phyloP scores from a whole-genome alignment of 2,888 invertebrate genomes.

The Eudasyphora cyanicolor region DNA sequence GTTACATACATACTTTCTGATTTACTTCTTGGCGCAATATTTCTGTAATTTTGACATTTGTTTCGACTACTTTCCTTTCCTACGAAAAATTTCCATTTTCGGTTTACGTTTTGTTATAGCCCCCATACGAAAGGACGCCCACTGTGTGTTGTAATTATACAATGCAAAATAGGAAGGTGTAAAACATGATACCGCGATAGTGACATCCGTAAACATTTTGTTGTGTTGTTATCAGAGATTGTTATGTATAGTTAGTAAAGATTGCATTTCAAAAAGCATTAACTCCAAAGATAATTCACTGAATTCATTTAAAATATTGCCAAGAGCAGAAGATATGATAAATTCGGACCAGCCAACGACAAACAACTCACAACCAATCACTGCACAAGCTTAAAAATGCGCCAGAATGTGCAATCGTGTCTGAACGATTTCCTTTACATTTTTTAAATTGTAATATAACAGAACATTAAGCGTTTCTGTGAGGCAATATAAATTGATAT shows the following conservation, averaged over 20 bases:
- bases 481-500: too few relatives aligned
- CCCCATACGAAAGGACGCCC: not conserved
- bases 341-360: not conserved
- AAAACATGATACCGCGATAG: constrained; percentile 22
- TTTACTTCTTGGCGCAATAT: too few relatives aligned
- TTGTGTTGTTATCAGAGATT: constrained; percentile 36
- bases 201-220: constrained; percentile 5
- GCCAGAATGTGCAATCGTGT: too few relatives aligned
- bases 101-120: too few relatives aligned
- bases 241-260: constrained; percentile 35
- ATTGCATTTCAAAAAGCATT: constrained; percentile 24
- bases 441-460: too few relatives aligned
- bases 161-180: constrained; percentile 32
- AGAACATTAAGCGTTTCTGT: too few relatives aligned
- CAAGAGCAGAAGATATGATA: not conserved
- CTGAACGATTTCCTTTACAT: too few relatives aligned
- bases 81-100: too few relatives aligned
- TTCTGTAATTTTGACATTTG: too few relatives aligned
- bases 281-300: not conserved
- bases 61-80: too few relatives aligned
- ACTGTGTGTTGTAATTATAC: constrained; percentile 23
- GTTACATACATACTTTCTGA: too few relatives aligned
- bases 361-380: not conserved
- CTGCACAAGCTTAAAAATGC: too few relatives aligned
- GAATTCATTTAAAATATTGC: not conserved